Evolutionary conservation across 1,140 invertebrate species (phyloP).

Genomic region (Heliconius melpomene): DNA sequence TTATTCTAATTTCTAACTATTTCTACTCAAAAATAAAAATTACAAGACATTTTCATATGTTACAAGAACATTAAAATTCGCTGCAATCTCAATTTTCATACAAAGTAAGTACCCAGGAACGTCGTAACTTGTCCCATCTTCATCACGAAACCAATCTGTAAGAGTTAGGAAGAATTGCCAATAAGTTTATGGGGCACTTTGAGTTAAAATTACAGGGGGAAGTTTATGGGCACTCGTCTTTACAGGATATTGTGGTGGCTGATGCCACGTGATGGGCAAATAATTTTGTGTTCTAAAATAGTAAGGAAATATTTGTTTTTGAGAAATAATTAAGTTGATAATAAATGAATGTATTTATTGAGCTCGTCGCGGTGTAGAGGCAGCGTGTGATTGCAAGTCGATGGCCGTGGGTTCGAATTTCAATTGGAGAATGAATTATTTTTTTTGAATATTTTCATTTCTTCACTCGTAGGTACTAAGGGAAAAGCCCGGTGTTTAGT

Average conservation of each 20-base stretch:
- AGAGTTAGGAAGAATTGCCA: constrained; percentile 59
- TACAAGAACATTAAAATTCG: neutral
- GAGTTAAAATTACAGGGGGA: constrained; percentile 55
- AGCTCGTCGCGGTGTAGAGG: too few species aligned
- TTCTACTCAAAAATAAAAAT: too few species aligned
- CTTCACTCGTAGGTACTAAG: too few species aligned
- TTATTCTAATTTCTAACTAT: too few species aligned
- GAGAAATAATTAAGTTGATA: too few species aligned
- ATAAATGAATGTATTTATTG: too few species aligned
- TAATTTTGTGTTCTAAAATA: neutral
- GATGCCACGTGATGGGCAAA: neutral
- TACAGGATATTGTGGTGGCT: constrained; percentile 40
- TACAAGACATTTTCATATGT: neutral
- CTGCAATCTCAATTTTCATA: constrained; percentile 18
- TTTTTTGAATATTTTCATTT: too few species aligned
- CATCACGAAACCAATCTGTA: constrained; percentile 33
- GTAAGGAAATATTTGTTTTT: neutral
- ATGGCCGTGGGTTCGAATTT: too few species aligned
- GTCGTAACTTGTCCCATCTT: neutral
- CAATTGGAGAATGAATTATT: too few species aligned
- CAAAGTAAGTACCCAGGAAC: neutral
- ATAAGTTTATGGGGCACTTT: constrained; percentile 59
- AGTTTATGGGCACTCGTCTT: constrained; percentile 33
- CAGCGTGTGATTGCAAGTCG: too few species aligned
- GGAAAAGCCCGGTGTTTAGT: too few species aligned